Percentiles rank a stretch among this genome's conserved stretches.
These are phyloP conservation scores for Phoenoteleia sp. DNA, from an alignment of 2,888 invertebrate species.

Conservation along the genomic window DNA sequence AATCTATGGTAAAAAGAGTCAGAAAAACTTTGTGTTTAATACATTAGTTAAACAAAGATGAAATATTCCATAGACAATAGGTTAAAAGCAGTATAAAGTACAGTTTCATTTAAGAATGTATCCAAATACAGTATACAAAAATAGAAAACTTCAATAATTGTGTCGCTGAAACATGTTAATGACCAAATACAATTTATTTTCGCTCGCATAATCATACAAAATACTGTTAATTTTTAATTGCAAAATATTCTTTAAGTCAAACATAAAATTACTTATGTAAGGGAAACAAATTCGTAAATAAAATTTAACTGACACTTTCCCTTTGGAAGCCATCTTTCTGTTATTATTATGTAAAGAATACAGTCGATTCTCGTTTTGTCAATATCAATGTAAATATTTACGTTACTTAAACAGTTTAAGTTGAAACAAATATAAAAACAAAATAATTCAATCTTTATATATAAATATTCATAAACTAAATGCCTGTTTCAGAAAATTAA, in stretches of 20 bases:
- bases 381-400: no score
- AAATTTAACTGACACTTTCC: not conserved
- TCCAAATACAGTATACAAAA: constrained; percentile 36
- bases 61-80: no score
- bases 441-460: no score
- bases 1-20: no score
- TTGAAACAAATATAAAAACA: no score
- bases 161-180: not conserved
- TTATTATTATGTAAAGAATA: not conserved
- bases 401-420: no score
- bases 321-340: not conserved
- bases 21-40: no score
- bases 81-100: constrained; percentile 19
- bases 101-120: not conserved
- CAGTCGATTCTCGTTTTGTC: not conserved
- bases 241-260: constrained; percentile 9
- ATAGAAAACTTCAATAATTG: constrained; percentile 19
- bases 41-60: no score
- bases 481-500: no score
- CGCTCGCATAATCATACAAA: constrained; percentile 27
- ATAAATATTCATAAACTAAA: no score
- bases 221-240: constrained; percentile 24
- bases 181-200: constrained; percentile 20
- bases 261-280: constrained; percentile 16
- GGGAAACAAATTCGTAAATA: constrained; percentile 24